A percentile compares a stretch with the other conserved stretches of the same genome.
Conservation (phyloP, 2,113 vertebrate genomes). For the Panurus biarmicus region DNA sequence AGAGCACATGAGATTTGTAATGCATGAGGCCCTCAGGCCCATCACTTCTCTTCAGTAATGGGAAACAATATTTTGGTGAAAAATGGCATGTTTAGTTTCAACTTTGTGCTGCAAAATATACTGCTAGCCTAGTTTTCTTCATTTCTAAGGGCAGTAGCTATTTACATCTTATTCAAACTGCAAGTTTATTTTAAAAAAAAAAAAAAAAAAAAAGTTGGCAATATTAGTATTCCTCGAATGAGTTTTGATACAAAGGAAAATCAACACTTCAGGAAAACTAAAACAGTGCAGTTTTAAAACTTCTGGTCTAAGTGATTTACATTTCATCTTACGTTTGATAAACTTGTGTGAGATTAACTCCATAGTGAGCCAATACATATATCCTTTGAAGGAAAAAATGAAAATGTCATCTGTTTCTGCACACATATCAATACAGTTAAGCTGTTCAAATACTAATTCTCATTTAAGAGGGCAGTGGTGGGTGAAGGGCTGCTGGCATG, state of each 20-base stretch:
- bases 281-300: background rate
- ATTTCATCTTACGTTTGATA: background rate
- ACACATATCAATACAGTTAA: background rate
- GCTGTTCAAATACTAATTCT: background rate
- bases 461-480: background rate
- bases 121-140: constrained; percentile 38
- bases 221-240: background rate
- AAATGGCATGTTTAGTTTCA: constrained; percentile 75
- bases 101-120: constrained; percentile 63
- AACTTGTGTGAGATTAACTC: background rate
- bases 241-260: background rate
- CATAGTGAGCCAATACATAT: background rate
- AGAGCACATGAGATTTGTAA: constrained; percentile 77
- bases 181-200: background rate
- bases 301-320: background rate
- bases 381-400: background rate
- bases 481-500: background rate
- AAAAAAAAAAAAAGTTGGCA: background rate
- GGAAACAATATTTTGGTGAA: constrained; percentile 75
- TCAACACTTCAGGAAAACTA: background rate
- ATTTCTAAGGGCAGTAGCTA: background rate
- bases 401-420: background rate
- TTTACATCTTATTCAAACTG: constrained; percentile 34
- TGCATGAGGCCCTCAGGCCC: constrained; percentile 71
- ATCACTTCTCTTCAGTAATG: constrained; percentile 69